Percentiles rank a stretch among this genome's conserved stretches.
phyloP scores from a whole-genome alignment of 2,888 invertebrate genomes.

The Lamellibrachia satsuma region DNA sequence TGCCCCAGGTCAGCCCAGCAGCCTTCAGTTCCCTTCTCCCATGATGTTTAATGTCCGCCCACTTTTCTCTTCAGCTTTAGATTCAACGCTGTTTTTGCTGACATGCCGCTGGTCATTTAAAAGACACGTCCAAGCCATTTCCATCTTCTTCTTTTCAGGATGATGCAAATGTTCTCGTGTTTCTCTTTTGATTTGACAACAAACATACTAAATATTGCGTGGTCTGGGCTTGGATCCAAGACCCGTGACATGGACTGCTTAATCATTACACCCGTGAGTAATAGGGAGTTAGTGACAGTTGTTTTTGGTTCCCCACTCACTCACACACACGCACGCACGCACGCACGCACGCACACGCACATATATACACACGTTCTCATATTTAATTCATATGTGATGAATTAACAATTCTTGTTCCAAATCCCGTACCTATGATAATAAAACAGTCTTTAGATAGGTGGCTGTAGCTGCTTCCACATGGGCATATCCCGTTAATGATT shows the following conservation, averaged over 20 bases:
- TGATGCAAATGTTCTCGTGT: background rate
- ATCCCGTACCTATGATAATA: background rate
- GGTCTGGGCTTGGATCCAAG: too few relatives aligned
- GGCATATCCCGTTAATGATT: background rate
- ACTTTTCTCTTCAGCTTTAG: background rate
- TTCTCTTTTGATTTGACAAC: background rate
- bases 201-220: background rate
- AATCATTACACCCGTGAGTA: too few relatives aligned
- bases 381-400: background rate
- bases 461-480: background rate
- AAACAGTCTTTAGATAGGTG: background rate
- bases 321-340: too few relatives aligned
- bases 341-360: too few relatives aligned
- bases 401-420: background rate
- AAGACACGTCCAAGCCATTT: background rate
- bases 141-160: background rate
- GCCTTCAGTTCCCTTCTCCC: background rate
- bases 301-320: too few relatives aligned
- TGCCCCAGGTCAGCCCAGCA: background rate
- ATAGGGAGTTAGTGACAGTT: too few relatives aligned
- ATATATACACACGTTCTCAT: background rate
- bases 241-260: too few relatives aligned
- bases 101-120: background rate
- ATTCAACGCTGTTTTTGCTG: background rate
- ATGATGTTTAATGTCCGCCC: background rate